Evolutionary conservation across 2,888 invertebrate genomes (phyloP), one percentile per base, ranked within the genome.

Genomic region (Diogma glabrata): DNA sequence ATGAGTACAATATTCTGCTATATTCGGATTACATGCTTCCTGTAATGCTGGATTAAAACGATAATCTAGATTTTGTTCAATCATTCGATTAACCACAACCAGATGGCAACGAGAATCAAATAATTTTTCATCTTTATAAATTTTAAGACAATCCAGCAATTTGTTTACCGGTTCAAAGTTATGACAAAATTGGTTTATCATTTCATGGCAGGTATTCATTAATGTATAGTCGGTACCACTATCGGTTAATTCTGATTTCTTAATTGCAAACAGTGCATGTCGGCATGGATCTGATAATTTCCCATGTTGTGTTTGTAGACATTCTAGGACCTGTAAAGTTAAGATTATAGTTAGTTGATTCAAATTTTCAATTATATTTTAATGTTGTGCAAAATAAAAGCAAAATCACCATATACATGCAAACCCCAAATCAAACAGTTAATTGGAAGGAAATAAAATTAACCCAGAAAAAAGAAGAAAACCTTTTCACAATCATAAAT

Each of bases 61-160:
- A 62, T 87, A 90, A 70, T 96, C 95, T 53, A 84, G 79, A 63
- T 88, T 89, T 67, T 90, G 90, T 67, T 92, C 89, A 56, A 90
- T 84, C 80, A 93, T 84, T 58, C 94, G 78, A 63, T 87, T 84
- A 1, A 87, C 76, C n/a, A 95, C 84, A 16, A 93, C 79, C 51
- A 81, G 72, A 63, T 85, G 83, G 64, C 95, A 96, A 56, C 83
- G 84, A 51, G 82, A 78, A 64, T 88, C 87, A 69, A 94, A 94
- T 17, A 78, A 77, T 1, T 76, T 71, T 60, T 87, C 82, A 61
- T 89, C 83, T 60, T 83, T 85, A 63, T 85, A 79, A 54, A 73
- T 75, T 73, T 88, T 89, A 12, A 91, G 72, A 64, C 91, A 91
- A 54, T 84, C 82, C 23, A 91, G 72, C 40, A 86, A 75, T n/a